Evolutionary conservation across 2,888 invertebrate genomes (phyloP), one percentile per base, ranked within the genome.

Genomic region (Listrodromus nycthemerus): DNA sequence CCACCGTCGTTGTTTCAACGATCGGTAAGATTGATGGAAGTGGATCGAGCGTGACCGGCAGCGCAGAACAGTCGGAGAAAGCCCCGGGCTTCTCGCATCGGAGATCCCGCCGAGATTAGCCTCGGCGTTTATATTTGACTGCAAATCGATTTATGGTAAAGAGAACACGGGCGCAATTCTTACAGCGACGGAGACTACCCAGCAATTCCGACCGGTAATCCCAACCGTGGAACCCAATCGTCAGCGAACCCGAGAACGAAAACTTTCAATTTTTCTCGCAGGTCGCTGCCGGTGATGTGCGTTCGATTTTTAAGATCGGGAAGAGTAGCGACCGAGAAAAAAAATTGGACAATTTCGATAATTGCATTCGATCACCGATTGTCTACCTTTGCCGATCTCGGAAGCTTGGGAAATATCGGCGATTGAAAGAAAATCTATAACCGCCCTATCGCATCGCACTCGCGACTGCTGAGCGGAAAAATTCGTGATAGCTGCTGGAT

Each of bases 101-200:
- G 21, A 71, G 52, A 55, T 71, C 55, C 41, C 55, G 6, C 6
- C 30, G 55, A 58, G 58, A 58, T 58, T 41, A 24, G 41, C 52
- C 58, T 24, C 37, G n/a, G 65, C 27, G 71, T 58, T 71, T 71
- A 71, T 71, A 71, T 71, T 61, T 58, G 71, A 58, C 58, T 71
- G 37, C 58, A 71, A 71, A 71, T 58, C 58, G 71, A 58, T 71
- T 71, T 71, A 58, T 71, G 71, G 58, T 71, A 24, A 71, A 71
- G 33, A 41, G 37, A 55, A 37, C 71, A n/a, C 52, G 41, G 21
- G 24, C 16, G 41, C 41, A 58, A 71, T 58, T 71, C 58, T 41
- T 33, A 41, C 37, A n/a, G 41, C n/a, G 48, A 13, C 41, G 58
- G n/a, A 21, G 52, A 21, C 8, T 33, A 19, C n/a, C 13, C 41